phyloP scores from a whole-genome alignment of 1,140 invertebrate species.

The Lethrus apterus region DNA sequence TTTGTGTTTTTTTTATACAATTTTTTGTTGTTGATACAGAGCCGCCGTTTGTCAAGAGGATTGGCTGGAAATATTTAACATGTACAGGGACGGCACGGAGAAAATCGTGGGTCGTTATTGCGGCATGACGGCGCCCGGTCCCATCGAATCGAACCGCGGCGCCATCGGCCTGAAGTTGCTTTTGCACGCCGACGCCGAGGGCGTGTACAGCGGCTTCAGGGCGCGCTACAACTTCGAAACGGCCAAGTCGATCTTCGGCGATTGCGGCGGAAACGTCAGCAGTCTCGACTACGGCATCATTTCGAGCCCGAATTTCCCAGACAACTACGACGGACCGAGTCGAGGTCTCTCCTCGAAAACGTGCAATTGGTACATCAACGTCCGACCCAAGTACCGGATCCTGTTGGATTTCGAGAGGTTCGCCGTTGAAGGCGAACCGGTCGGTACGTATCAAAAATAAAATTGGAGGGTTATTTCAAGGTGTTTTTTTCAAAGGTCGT shows the following conservation, averaged over 20 bases:
- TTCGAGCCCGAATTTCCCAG: constrained; percentile 76
- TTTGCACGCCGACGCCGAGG: constrained; percentile 73
- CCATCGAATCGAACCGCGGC: constrained; percentile 80
- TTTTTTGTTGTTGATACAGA: too few relatives aligned
- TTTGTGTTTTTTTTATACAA: too few relatives aligned
- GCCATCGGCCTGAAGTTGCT: constrained; percentile 76
- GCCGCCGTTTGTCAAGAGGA: constrained; percentile 76
- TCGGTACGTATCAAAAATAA: constrained; percentile 48
- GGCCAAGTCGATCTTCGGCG: constrained; percentile 80
- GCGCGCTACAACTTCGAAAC: constrained; percentile 80
- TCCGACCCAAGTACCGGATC: constrained; percentile 70
- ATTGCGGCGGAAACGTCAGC: constrained; percentile 86
- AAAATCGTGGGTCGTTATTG: constrained; percentile 82
- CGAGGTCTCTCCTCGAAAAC: constrained; percentile 68
- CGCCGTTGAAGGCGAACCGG: constrained; percentile 80
- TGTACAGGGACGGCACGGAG: constrained; percentile 70
- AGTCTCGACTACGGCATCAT: constrained; percentile 76
- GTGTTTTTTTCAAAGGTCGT: constrained; percentile 51
- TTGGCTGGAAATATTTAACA: constrained; percentile 88
- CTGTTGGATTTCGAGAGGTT: constrained; percentile 83
- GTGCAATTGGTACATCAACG: constrained; percentile 89
- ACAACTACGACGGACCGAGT: constrained; percentile 72
- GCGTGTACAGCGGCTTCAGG: constrained; percentile 85
- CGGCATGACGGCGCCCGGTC: constrained; percentile 75
- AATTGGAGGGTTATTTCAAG: background rate